phyloP scores from a whole-genome alignment of 64 coral and sea anemone species.

The Astreopora myriophthalma region DNA sequence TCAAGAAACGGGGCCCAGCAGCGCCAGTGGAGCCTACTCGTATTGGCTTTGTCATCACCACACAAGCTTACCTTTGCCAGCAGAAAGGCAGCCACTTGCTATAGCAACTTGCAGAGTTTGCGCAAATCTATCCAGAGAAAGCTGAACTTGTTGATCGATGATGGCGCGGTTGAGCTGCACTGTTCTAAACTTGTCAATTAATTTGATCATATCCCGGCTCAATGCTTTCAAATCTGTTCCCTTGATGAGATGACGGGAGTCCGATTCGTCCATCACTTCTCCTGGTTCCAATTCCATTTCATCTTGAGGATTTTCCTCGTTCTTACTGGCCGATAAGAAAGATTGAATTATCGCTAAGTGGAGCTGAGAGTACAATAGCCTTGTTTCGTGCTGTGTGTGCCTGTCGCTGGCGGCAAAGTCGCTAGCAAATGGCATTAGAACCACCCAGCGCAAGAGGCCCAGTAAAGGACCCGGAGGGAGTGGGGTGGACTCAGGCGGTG shows the following conservation, averaged over 20 bases:
- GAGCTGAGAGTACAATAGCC: constrained; percentile 77
- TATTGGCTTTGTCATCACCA: no score
- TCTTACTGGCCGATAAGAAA: constrained; percentile 57
- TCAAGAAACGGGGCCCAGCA: no score
- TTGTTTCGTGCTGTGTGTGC: not conserved
- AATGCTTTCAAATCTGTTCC: constrained; percentile 70
- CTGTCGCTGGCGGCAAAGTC: not conserved
- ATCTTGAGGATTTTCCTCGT: constrained; percentile 70
- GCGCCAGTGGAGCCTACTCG: no score
- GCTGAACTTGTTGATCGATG: constrained; percentile 57
- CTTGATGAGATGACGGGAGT: constrained; percentile 55
- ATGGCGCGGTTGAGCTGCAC: constrained; percentile 19
- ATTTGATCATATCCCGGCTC: constrained; percentile 12
- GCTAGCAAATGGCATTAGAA: constrained; percentile 70
- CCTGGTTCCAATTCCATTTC: constrained; percentile 95
- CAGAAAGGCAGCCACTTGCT: constrained; percentile 81
- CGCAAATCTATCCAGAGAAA: constrained; percentile 84
- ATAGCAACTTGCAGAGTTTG: constrained; percentile 91
- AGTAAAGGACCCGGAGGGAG: constrained; percentile 59
- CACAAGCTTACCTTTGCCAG: constrained; percentile 64
- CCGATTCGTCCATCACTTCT: constrained; percentile 87
- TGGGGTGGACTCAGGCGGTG: not conserved
- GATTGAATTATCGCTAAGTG: constrained; percentile 86
- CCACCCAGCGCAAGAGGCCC: constrained; percentile 84
- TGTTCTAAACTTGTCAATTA: constrained; percentile 46